These are phyloP conservation scores for Micrastur ruficollis DNA, from an alignment of 2,797 vertebrate genomes.

Conservation along the genomic window DNA sequence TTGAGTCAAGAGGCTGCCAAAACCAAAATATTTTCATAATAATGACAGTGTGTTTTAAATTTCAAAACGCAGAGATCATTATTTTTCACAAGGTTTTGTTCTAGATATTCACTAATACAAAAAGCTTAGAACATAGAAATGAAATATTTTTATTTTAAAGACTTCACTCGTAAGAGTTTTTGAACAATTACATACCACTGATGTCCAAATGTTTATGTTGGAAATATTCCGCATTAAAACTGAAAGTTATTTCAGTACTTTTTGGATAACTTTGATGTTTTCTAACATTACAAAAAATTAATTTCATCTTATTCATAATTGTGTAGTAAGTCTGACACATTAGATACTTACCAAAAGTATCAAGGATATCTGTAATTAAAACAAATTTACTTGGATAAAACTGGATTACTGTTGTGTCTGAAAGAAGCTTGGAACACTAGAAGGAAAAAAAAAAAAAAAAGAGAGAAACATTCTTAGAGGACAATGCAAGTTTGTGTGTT, in stretches of 20 bases:
- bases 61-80: neutral
- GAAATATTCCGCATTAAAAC: neutral
- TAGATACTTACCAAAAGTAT: conserved; percentile 90
- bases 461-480: neutral
- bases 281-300: neutral
- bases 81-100: neutral
- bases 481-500: neutral
- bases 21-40: neutral
- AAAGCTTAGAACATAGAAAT: neutral
- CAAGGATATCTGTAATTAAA: conserved; percentile 95
- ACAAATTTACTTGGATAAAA: conserved; percentile 99
- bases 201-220: neutral
- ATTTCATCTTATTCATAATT: neutral
- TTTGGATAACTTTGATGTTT: neutral
- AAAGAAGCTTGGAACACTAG: conserved; percentile 97
- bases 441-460: neutral
- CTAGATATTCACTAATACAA: neutral
- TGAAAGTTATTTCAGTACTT: neutral
- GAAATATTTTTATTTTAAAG: neutral
- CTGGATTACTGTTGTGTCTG: conserved; percentile 94
- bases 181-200: neutral
- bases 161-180: neutral
- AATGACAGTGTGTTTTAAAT: neutral
- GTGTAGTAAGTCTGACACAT: neutral
- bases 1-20: neutral